phyloP scores from a whole-genome alignment of 2,113 vertebrate genomes.

The Cyanistes caeruleus region DNA sequence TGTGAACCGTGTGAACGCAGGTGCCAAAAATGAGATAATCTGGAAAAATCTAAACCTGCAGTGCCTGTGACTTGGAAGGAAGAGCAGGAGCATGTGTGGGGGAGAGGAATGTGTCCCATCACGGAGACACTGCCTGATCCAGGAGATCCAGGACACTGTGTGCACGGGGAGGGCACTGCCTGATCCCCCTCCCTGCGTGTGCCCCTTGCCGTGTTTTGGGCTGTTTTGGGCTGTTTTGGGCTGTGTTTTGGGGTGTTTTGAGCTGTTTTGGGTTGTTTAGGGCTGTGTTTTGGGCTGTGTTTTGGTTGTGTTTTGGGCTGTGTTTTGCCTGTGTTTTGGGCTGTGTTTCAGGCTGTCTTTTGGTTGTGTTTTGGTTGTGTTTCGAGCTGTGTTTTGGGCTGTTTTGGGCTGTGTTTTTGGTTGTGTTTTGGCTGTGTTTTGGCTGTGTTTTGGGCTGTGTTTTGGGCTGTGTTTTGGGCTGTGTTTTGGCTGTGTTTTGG shows the following conservation, averaged over 20 bases:
- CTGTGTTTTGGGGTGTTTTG: no score
- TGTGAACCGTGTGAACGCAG: not conserved
- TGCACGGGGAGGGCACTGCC: rapidly evolving
- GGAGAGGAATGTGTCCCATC: rapidly evolving
- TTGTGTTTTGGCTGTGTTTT: not conserved
- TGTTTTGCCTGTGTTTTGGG: not conserved
- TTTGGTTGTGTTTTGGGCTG: not conserved
- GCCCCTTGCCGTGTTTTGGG: not conserved
- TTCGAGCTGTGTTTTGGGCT: not conserved
- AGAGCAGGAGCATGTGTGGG: rapidly evolving
- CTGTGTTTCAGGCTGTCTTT: not conserved
- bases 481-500: not conserved
- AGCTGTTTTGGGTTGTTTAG: not conserved
- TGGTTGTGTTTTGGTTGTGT: not conserved
- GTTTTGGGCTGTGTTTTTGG: not conserved
- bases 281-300: not conserved
- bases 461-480: not conserved
- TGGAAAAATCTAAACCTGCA: constrained; percentile 21
- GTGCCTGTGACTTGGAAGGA: not conserved
- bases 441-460: not conserved
- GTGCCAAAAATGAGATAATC: constrained; percentile 73
- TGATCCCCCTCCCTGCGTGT: rapidly evolving
- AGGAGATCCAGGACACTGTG: not conserved
- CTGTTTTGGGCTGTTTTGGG: not conserved
- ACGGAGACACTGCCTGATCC: rapidly evolving